phyloP scores from a whole-genome alignment of 2,113 vertebrate genomes.

The Rhombomys opimus region DNA sequence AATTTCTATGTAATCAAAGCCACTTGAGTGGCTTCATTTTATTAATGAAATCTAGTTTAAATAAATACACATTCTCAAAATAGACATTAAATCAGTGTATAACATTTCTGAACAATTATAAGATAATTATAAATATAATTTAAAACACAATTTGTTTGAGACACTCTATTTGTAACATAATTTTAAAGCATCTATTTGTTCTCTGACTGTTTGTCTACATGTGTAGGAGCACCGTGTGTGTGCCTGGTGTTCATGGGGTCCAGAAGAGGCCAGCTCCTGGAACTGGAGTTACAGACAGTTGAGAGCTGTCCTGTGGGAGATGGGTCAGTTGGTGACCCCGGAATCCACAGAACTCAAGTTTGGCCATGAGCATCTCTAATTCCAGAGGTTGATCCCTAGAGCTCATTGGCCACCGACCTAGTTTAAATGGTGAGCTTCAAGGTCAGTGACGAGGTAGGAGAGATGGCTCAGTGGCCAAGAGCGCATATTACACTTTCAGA shows the following conservation, averaged over 20 bases:
- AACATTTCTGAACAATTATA: conserved; percentile 16
- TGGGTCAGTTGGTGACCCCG: neutral
- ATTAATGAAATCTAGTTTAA: conserved; percentile 14
- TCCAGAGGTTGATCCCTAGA: neutral
- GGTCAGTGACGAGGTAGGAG: neutral
- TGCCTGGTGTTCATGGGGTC: neutral
- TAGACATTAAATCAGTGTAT: conserved; percentile 18
- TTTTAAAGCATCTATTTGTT: neutral
- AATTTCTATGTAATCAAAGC: conserved; percentile 36
- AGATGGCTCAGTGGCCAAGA: neutral
- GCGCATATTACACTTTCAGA: neutral
- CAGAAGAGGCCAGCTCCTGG: neutral
- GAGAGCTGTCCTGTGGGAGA: neutral
- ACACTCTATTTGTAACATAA: conserved; percentile 36
- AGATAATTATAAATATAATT: neutral
- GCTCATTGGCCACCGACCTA: neutral
- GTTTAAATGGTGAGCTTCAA: neutral
- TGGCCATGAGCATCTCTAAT: neutral
- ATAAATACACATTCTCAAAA: neutral
- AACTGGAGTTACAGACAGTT: neutral
- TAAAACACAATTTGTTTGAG: conserved; percentile 40
- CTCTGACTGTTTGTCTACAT: neutral
- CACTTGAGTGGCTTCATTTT: neutral
- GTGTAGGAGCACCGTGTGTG: neutral
- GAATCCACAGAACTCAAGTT: neutral